These are phyloP conservation scores for Ornithorhynchus anatinus DNA, from an alignment of 2,113 vertebrate genomes.

Conservation along the genomic window DNA sequence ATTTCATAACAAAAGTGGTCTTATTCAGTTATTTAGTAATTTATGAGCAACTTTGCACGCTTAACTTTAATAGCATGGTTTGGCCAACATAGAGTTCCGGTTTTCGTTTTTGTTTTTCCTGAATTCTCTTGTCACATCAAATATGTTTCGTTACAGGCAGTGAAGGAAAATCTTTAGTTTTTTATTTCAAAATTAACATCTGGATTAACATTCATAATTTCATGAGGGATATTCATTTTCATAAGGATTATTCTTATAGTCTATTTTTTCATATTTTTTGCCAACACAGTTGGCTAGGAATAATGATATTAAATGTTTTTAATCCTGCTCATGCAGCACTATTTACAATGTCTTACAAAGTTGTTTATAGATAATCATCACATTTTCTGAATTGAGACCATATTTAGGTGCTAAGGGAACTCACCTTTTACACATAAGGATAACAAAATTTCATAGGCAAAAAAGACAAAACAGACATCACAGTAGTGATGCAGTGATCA, in stretches of 20 bases:
- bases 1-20: slow-evolving; percentile 80
- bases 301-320: slow-evolving; percentile 65
- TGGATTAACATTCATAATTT: slow-evolving; percentile 61
- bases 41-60: slow-evolving; percentile 86
- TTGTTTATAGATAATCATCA: slow-evolving; percentile 65
- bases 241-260: slow-evolving; percentile 58
- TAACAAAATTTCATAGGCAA: slow-evolving; percentile 60
- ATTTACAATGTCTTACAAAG: slow-evolving; percentile 74
- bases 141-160: slow-evolving; percentile 58
- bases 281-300: slow-evolving; percentile 64
- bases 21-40: slow-evolving; percentile 79
- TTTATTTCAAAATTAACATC: slow-evolving; percentile 63
- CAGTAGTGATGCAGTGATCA: slow-evolving; percentile 45
- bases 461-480: slow-evolving; percentile 53
- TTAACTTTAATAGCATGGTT: slow-evolving; percentile 90
- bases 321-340: slow-evolving; percentile 63
- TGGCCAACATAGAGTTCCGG: slow-evolving; percentile 71
- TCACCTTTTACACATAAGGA: slow-evolving; percentile 67
- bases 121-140: slow-evolving; percentile 62
- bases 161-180: slow-evolving; percentile 54
- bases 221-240: slow-evolving; percentile 63
- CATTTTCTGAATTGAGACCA: slow-evolving; percentile 61
- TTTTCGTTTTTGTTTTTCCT: slow-evolving; percentile 59
- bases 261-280: slow-evolving; percentile 59
- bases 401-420: slow-evolving; percentile 69